These are phyloP conservation scores for Oreocharis arfaki DNA, from an alignment of 2,113 vertebrate species.

Conservation along the genomic window DNA sequence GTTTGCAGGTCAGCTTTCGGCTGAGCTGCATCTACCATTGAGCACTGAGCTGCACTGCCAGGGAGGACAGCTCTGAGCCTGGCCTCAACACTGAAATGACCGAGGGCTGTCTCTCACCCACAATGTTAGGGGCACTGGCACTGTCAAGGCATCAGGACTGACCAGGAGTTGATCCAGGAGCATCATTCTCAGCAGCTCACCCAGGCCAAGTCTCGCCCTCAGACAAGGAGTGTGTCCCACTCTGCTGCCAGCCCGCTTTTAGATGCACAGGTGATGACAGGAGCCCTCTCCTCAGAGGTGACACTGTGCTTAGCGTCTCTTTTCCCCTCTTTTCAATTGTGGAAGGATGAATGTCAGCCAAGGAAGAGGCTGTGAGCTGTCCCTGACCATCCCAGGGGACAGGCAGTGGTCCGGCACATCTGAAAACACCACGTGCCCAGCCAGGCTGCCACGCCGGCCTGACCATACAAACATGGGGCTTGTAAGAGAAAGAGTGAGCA, in stretches of 20 bases:
- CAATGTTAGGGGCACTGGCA: neutral
- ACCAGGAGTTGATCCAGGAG: neutral
- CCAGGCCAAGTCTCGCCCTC: neutral
- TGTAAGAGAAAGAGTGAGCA: neutral
- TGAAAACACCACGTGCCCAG: neutral
- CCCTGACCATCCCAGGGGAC: neutral
- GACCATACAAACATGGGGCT: neutral
- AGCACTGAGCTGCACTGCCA: neutral
- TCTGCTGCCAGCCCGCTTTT: neutral
- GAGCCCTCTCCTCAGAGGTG: neutral
- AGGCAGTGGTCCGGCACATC: neutral
- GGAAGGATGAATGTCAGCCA: neutral
- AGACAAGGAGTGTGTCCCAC: rapidly evolving
- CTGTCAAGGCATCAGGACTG: neutral
- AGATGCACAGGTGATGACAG: neutral
- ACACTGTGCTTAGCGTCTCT: neutral
- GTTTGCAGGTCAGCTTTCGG: neutral
- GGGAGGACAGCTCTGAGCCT: neutral
- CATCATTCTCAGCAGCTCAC: neutral
- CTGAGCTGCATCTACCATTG: neutral
- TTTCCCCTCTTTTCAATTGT: neutral
- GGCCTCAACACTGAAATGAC: neutral
- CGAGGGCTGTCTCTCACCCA: neutral
- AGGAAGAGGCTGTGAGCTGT: neutral
- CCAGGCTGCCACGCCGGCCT: neutral